Evolutionary conservation across 2,797 vertebrate species (phyloP), one percentile per base, ranked within the genome.

Genomic region (Merluccius polli): DNA sequence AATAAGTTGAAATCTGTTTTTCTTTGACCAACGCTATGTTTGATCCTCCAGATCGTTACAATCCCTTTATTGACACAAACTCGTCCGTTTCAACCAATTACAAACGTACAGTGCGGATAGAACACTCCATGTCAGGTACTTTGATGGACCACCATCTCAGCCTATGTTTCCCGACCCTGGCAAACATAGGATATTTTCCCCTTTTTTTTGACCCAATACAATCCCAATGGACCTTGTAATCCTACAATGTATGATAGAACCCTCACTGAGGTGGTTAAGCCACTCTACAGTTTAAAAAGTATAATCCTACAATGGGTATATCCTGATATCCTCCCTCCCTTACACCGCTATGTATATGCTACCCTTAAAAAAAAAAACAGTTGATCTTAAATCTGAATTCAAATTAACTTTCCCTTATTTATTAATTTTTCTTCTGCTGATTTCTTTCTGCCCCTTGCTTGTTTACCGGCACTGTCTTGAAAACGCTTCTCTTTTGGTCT

Each of bases 11-110:
- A 80, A 83, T 81, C 78, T 92, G 88, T 90, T 92, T 76, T 83
- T 81, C 87, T 92, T 85, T 89, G 83, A 92, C 89, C 88, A 90
- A 92, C 85, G 92, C 84, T 95, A 88, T 95, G 85, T 95, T 93
- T 95, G 93, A 90, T 94, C 93, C 93, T 93, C 90, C 95, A 97
- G 95, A 96, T 96, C 93, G 87, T 94, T 95, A 95, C 94, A 96
- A 94, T 94, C 95, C 94, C 87, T 95, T 96, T 94, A 93, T 90
- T 95, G 93, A 95, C 87, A 90, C 95, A 95, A 95, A 95, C 92
- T 93, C 94, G 74, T 94, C 95, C 82, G 89, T 95, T 93, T 92
- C 94, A 92, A 91, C 92, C 92, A 96, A 94, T 94, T 94, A 93
- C 92, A 94, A 95, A 94, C 93, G 93, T 89, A 91, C 93, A 95